phyloP scores from a whole-genome alignment of 1,140 invertebrate genomes.

The Centruroides vittatus region DNA sequence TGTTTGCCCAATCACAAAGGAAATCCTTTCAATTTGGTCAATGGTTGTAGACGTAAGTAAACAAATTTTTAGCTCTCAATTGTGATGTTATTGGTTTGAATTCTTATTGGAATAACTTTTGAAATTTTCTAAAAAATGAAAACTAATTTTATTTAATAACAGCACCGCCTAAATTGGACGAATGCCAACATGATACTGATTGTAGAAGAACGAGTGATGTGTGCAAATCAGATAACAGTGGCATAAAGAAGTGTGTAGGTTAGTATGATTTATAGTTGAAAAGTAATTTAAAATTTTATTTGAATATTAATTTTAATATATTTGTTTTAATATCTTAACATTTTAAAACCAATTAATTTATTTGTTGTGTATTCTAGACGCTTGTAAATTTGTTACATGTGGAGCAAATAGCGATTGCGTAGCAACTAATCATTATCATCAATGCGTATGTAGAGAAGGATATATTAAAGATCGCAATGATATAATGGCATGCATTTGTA shows the following conservation, averaged over 20 bases:
- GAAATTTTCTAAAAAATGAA: no score
- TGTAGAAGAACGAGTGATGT: conserved; percentile 16
- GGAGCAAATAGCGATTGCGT: conserved; percentile 12
- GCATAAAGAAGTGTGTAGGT: conserved; percentile 17
- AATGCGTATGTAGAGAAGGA: conserved; percentile 9
- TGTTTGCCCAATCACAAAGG: conserved; percentile 49
- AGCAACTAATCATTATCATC: conserved; percentile 11
- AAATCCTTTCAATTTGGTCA: conserved; percentile 21
- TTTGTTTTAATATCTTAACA: no score
- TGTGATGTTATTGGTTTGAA: no score
- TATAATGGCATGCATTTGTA: conserved; percentile 12
- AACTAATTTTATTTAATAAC: no score
- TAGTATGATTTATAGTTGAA: background rate
- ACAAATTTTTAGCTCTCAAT: no score
- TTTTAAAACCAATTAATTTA: background rate
- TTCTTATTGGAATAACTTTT: no score
- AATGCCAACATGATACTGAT: conserved; percentile 17
- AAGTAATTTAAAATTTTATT: background rate
- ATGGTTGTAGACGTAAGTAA: conserved; percentile 19
- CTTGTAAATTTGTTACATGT: conserved; percentile 18
- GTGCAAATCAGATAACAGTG: conserved; percentile 18
- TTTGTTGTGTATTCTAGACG: conserved; percentile 5
- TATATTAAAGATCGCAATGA: conserved; percentile 14
- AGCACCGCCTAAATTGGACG: conserved; percentile 11
- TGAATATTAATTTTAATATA: background rate